phyloP scores from a whole-genome alignment of 1,140 invertebrate species.

The Drosophila orosa region DNA sequence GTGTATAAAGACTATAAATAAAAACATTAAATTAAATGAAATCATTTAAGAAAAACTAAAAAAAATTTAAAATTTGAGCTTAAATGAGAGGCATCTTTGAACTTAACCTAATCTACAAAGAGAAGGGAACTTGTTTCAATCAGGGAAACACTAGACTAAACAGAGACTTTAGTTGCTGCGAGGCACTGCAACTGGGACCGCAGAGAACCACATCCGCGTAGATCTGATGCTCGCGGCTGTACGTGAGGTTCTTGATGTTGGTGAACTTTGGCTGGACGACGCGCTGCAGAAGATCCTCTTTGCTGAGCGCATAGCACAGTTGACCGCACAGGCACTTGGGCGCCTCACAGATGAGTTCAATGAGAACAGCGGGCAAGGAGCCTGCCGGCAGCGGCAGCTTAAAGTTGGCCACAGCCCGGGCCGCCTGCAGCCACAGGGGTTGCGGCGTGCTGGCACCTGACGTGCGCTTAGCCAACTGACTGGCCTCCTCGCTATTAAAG shows the following conservation, averaged over 20 bases:
- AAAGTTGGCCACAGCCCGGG: slow-evolving; percentile 48
- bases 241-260: slow-evolving; percentile 73
- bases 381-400: slow-evolving; percentile 57
- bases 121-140: background rate
- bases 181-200: slow-evolving; percentile 47
- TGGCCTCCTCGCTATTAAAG: slow-evolving; percentile 52
- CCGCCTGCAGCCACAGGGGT: slow-evolving; percentile 68
- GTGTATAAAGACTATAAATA: background rate
- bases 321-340: slow-evolving; percentile 76
- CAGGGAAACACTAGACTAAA: slow-evolving; percentile 18
- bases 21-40: background rate
- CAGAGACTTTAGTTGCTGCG: slow-evolving; percentile 29
- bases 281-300: slow-evolving; percentile 48
- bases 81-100: background rate
- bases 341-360: slow-evolving; percentile 71
- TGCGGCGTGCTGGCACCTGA: slow-evolving; percentile 5
- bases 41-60: background rate
- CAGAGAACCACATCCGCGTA: slow-evolving; percentile 77
- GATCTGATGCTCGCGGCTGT: slow-evolving; percentile 78
- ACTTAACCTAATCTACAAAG: background rate
- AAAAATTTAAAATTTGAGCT: background rate
- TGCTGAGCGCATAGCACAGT: slow-evolving; percentile 61
- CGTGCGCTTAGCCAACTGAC: slow-evolving; percentile 8
- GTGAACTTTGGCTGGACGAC: slow-evolving; percentile 68
- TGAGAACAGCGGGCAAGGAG: slow-evolving; percentile 67